Evolutionary conservation across 1,140 invertebrate species (phyloP).

Genomic region (Drosophila rufa): DNA sequence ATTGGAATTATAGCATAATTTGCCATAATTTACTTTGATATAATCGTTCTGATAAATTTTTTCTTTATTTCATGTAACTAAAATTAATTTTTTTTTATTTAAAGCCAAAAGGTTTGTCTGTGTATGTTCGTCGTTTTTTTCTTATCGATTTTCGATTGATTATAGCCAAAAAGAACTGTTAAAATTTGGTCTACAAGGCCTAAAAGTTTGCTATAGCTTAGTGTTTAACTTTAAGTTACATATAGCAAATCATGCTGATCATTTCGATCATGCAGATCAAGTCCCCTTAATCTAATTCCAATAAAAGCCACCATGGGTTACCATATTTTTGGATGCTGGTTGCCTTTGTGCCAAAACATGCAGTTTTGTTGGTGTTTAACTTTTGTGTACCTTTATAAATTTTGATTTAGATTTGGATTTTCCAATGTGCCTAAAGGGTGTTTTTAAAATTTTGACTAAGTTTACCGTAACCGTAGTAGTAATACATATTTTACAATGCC

Average conservation of each 20-base stretch:
- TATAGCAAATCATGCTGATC: slow-evolving; percentile 82
- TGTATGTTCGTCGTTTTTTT: slow-evolving; percentile 51
- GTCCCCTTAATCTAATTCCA: slow-evolving; percentile 69
- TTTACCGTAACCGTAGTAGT: slow-evolving; percentile 25
- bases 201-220: slow-evolving; percentile 74
- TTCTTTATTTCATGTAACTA: slow-evolving; percentile 68
- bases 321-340: slow-evolving; percentile 61
- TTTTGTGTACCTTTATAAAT: slow-evolving; percentile 19
- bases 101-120: slow-evolving; percentile 77
- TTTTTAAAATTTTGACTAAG: slow-evolving; percentile 79
- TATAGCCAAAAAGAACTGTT: slow-evolving; percentile 72
- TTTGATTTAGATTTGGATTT: slow-evolving; percentile 30
- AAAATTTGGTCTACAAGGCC: slow-evolving; percentile 83
- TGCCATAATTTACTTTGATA: slow-evolving; percentile 74
- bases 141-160: slow-evolving; percentile 34
- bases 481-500: slow-evolving; percentile 61
- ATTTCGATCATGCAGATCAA: slow-evolving; percentile 33
- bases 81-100: slow-evolving; percentile 80
- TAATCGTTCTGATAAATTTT: slow-evolving; percentile 58
- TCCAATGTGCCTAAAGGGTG: slow-evolving; percentile 75
- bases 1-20: slow-evolving; percentile 84
- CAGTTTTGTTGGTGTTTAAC: slow-evolving; percentile 48
- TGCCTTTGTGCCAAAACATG: slow-evolving; percentile 61
- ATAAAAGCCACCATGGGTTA: slow-evolving; percentile 76
- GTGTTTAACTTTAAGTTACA: slow-evolving; percentile 47